Percentiles rank a stretch among this genome's conserved stretches.
phyloP scores from a whole-genome alignment of 2,113 vertebrate species.

The Grammomys surdaster region DNA sequence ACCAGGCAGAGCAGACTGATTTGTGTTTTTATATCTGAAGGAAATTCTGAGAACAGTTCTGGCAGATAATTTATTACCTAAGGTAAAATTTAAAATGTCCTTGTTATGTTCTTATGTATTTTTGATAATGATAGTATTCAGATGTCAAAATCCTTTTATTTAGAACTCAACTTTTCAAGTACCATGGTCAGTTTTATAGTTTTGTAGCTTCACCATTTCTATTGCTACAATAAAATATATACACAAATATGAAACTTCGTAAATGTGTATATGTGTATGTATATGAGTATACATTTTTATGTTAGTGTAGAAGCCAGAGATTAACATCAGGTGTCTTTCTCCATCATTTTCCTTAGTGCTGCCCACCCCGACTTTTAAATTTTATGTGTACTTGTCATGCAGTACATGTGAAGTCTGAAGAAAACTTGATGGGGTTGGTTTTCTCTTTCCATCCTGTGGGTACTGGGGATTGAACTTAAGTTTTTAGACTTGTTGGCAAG shows the following conservation, averaged over 20 bases:
- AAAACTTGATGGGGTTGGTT: not conserved
- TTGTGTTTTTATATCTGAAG: slow-evolving; percentile 67
- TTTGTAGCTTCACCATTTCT: slow-evolving; percentile 41
- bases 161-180: slow-evolving; percentile 61
- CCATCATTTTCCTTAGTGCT: not conserved
- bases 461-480: not conserved
- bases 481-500: not conserved
- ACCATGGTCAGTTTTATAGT: slow-evolving; percentile 61
- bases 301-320: no score
- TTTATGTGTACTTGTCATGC: not conserved
- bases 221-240: slow-evolving; percentile 35
- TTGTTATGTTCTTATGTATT: slow-evolving; percentile 70
- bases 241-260: not conserved
- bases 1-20: slow-evolving; percentile 1
- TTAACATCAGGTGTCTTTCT: not conserved
- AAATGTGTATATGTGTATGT: rapidly evolving
- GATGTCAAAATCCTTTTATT: slow-evolving; percentile 76
- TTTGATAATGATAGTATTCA: slow-evolving; percentile 71
- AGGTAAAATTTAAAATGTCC: slow-evolving; percentile 66
- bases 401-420: not conserved
- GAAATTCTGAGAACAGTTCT: slow-evolving; percentile 56
- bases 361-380: not conserved
- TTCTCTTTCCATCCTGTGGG: no score
- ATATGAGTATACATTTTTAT: not conserved
- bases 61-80: slow-evolving; percentile 71